Conservation (phyloP, 2,888 invertebrate species). For the Agriopis marginaria region DNA sequence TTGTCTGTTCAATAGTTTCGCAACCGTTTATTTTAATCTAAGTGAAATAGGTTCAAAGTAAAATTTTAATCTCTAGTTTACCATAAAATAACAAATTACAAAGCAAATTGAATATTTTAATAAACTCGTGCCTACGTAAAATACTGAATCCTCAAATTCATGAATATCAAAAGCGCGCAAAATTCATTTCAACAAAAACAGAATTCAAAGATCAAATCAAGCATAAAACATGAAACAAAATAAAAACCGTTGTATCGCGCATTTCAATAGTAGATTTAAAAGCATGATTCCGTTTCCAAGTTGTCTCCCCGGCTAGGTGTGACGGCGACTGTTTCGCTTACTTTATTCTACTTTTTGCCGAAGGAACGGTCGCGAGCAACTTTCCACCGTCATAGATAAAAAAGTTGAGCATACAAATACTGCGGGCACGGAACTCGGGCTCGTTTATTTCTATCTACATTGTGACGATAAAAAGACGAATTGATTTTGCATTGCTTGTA, state of each 20-base stretch:
- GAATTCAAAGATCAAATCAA: constrained; percentile 18
- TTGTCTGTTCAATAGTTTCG: constrained; percentile 30
- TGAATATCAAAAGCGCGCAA: constrained; percentile 6
- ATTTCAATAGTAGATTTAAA: constrained; percentile 34
- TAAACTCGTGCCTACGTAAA: neutral
- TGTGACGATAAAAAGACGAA: constrained; percentile 29
- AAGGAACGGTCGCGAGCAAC: constrained; percentile 28
- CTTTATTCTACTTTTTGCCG: constrained; percentile 36
- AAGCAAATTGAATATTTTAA: neutral
- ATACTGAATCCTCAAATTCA: constrained; percentile 5
- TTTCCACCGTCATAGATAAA: constrained; percentile 41
- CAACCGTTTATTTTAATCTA: too few species aligned
- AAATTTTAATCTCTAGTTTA: neutral
- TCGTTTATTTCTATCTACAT: constrained; percentile 34
- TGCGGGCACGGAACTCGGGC: constrained; percentile 28
- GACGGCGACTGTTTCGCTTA: constrained; percentile 33
- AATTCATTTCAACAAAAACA: constrained; percentile 19
- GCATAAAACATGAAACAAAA: neutral
- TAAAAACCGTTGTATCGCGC: constrained; percentile 12
- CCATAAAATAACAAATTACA: neutral
- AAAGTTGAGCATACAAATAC: constrained; percentile 40
- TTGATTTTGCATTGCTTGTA: constrained; percentile 33
- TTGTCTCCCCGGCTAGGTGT: constrained; percentile 35
- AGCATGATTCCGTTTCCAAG: constrained; percentile 27
- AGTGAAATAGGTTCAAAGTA: too few species aligned